Evolutionary conservation across 2,888 invertebrate genomes (phyloP).

Genomic region (Perizoma flavofasciatum): DNA sequence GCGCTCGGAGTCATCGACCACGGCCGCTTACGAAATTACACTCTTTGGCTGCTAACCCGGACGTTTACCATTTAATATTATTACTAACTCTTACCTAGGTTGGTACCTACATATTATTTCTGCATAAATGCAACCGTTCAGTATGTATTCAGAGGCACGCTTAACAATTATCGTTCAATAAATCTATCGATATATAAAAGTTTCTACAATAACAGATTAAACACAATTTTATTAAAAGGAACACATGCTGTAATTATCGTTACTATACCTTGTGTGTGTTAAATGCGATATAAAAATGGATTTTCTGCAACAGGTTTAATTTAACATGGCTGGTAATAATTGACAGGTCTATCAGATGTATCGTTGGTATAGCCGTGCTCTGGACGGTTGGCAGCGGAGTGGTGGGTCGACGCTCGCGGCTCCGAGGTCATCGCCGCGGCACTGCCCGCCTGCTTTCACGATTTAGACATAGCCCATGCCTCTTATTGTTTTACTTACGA

Average conservation of each 20-base stretch:
- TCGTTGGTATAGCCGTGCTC: slow-evolving; percentile 33
- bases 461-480: slow-evolving; percentile 27
- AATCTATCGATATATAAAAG: too few relatives aligned
- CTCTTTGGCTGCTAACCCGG: slow-evolving; percentile 56
- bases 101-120: slow-evolving; percentile 16
- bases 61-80: slow-evolving; percentile 47
- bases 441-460: slow-evolving; percentile 56
- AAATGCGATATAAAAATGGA: background rate
- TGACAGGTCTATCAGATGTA: slow-evolving; percentile 44
- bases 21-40: slow-evolving; percentile 76
- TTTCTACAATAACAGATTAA: too few relatives aligned
- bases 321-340: slow-evolving; percentile 32
- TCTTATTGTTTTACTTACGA: slow-evolving; percentile 4
- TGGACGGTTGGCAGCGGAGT: slow-evolving; percentile 40
- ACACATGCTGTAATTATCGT: too few relatives aligned
- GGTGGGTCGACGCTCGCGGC: slow-evolving; percentile 73
- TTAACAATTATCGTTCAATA: too few relatives aligned
- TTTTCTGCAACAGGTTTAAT: slow-evolving; percentile 16
- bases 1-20: slow-evolving; percentile 83
- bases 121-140: slow-evolving; percentile 2
- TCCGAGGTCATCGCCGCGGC: slow-evolving; percentile 74
- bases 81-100: slow-evolving; percentile 17
- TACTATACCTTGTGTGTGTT: too few relatives aligned
- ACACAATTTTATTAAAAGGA: too few relatives aligned
- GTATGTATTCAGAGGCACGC: background rate